phyloP scores from a whole-genome alignment of 2,888 invertebrate genomes.

The Cyaniris semiargus region DNA sequence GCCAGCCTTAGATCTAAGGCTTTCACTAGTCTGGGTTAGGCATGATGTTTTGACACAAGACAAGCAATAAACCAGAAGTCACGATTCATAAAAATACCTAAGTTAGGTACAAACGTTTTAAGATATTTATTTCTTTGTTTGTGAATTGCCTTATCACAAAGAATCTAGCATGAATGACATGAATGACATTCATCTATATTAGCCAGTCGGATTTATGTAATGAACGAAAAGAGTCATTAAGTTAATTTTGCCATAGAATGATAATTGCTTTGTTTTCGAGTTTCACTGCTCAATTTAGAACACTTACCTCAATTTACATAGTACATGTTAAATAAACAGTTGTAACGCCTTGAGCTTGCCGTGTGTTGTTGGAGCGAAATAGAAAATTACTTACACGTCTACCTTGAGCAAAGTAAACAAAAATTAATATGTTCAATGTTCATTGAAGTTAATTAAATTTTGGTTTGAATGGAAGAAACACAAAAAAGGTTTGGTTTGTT shows the following conservation, averaged over 20 bases:
- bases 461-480: background rate
- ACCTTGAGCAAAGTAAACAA: conserved; percentile 1
- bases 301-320: background rate
- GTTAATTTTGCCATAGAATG: background rate
- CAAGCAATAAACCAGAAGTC: background rate
- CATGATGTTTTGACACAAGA: background rate
- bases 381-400: conserved; percentile 10
- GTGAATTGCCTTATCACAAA: background rate
- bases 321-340: background rate
- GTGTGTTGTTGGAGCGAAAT: conserved; percentile 10
- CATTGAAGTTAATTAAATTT: background rate
- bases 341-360: background rate
- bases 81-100: background rate
- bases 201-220: background rate
- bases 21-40: too few species aligned
- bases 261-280: background rate
- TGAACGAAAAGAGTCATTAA: background rate
- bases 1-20: too few species aligned
- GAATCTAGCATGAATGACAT: background rate
- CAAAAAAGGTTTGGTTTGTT: background rate
- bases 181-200: background rate
- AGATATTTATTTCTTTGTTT: background rate
- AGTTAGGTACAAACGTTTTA: background rate
- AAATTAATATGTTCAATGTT: background rate
- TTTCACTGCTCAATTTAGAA: background rate